A percentile compares a stretch with the other conserved stretches of the same genome.
These are phyloP conservation scores for Palloptera scutellata DNA, from an alignment of 2,888 invertebrate genomes.

Conservation along the genomic window DNA sequence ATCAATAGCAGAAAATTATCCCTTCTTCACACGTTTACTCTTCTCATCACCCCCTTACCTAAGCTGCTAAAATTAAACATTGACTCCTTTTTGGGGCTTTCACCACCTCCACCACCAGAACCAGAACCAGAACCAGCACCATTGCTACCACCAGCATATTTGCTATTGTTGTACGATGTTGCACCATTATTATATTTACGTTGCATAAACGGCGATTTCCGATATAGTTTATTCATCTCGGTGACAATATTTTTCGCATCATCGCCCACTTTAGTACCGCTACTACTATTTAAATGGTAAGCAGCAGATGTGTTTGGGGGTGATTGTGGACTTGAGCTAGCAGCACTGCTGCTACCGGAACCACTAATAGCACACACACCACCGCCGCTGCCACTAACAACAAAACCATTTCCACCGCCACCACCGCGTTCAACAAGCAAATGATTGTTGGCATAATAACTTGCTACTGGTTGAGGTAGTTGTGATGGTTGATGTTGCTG, in stretches of 20 bases:
- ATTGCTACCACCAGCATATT: background rate
- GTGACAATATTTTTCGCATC: slow-evolving; percentile 45
- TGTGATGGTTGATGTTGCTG: slow-evolving; percentile 43
- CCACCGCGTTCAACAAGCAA: slow-evolving; percentile 25
- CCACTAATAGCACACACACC: slow-evolving; percentile 28
- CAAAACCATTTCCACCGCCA: slow-evolving; percentile 2
- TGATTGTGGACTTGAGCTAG: slow-evolving; percentile 44
- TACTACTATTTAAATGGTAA: slow-evolving; percentile 26
- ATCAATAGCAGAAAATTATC: background rate
- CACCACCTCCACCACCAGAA: slow-evolving; percentile 34
- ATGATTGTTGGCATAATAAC: slow-evolving; percentile 29
- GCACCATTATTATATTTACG: slow-evolving; percentile 55
- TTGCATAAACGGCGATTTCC: slow-evolving; percentile 63
- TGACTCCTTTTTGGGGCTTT: slow-evolving; percentile 61
- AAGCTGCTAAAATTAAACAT: slow-evolving; percentile 61
- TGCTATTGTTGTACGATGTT: slow-evolving; percentile 28
- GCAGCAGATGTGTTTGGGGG: slow-evolving; percentile 36
- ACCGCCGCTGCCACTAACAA: slow-evolving; percentile 22
- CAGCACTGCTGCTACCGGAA: slow-evolving; percentile 45
- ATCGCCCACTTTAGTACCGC: slow-evolving; percentile 30
- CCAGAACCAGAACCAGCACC: slow-evolving; percentile 29
- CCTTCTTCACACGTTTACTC: background rate
- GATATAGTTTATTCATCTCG: slow-evolving; percentile 58
- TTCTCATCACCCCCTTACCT: slow-evolving; percentile 45
- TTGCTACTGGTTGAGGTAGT: slow-evolving; percentile 45